Conservation (phyloP, 92 coral and sea anemone species). For the Epizoanthus ramosus region DNA sequence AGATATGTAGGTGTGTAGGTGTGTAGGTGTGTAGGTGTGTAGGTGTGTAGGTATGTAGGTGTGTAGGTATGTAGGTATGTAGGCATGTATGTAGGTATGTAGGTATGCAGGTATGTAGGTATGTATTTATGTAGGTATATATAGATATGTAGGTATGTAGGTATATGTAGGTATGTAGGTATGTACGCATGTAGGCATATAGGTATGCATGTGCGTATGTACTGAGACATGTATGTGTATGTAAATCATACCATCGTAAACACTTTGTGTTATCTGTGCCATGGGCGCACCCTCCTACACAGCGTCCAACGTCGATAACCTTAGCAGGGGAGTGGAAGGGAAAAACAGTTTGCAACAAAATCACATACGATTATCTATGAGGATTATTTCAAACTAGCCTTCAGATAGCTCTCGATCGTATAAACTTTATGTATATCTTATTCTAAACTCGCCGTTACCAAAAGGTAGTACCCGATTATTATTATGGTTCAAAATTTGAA, state of each 20-base stretch:
- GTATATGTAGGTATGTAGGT: not conserved
- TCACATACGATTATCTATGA: not conserved
- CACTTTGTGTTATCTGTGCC: not conserved
- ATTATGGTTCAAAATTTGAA: too few relatives aligned
- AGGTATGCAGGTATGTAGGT: not conserved
- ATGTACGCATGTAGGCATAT: not conserved
- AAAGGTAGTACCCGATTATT: too few relatives aligned
- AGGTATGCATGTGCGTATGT: not conserved
- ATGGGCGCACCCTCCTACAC: constrained; percentile 9
- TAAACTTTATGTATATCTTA: too few relatives aligned
- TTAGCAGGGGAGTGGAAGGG: not conserved
- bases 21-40: not conserved
- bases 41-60: not conserved
- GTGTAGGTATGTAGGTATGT: not conserved
- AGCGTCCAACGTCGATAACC: constrained; percentile 35
- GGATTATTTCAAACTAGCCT: too few relatives aligned
- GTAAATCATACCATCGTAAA: constrained; percentile 19
- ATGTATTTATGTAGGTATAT: not conserved
- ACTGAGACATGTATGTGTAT: not conserved
- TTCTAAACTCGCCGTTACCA: too few relatives aligned
- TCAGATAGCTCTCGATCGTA: too few relatives aligned
- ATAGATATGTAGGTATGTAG: not conserved
- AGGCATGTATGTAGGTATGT: not conserved
- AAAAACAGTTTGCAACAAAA: too few relatives aligned
- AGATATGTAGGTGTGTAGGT: not conserved